A percentile compares a stretch with the other conserved stretches of the same genome.
Evolutionary conservation across 2,888 invertebrate species (phyloP).

Genomic region (Cetonia aurata): DNA sequence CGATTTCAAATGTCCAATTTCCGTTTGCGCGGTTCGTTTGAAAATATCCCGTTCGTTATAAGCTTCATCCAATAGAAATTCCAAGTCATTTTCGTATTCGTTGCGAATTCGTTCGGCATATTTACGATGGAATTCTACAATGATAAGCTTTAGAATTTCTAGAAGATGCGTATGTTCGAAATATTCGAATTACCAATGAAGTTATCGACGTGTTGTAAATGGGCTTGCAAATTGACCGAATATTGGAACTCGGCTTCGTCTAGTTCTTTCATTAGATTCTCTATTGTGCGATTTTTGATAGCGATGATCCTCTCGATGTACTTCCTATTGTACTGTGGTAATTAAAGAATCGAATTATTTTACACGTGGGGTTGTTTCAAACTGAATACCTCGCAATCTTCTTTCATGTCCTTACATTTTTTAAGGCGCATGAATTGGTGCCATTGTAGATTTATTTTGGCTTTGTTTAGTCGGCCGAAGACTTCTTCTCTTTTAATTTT

Average conservation of each 20-base stretch:
- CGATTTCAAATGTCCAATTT: slow-evolving; percentile 63
- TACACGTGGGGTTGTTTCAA: neutral
- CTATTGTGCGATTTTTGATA: slow-evolving; percentile 77
- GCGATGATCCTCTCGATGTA: slow-evolving; percentile 75
- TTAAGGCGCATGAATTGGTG: slow-evolving; percentile 80
- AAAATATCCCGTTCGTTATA: slow-evolving; percentile 70
- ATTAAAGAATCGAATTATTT: neutral
- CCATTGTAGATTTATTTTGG: slow-evolving; percentile 90
- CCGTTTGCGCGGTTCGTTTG: slow-evolving; percentile 64
- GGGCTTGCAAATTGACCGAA: slow-evolving; percentile 77
- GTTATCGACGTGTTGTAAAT: slow-evolving; percentile 77
- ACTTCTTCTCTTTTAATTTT: slow-evolving; percentile 86
- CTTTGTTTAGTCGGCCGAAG: slow-evolving; percentile 82
- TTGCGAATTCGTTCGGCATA: slow-evolving; percentile 66
- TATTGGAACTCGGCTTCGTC: slow-evolving; percentile 82
- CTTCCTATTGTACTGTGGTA: slow-evolving; percentile 69
- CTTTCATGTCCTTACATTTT: slow-evolving; percentile 81
- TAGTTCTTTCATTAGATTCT: slow-evolving; percentile 74
- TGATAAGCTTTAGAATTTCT: too few relatives aligned
- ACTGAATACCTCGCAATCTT: slow-evolving; percentile 78
- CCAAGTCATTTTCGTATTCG: slow-evolving; percentile 69
- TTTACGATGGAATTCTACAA: slow-evolving; percentile 68
- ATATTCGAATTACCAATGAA: slow-evolving; percentile 71
- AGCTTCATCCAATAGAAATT: slow-evolving; percentile 69
- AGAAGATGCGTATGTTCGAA: too few relatives aligned